Evolutionary conservation across 2,888 invertebrate genomes (phyloP).

Genomic region (Chalcosyrphus nemorum): DNA sequence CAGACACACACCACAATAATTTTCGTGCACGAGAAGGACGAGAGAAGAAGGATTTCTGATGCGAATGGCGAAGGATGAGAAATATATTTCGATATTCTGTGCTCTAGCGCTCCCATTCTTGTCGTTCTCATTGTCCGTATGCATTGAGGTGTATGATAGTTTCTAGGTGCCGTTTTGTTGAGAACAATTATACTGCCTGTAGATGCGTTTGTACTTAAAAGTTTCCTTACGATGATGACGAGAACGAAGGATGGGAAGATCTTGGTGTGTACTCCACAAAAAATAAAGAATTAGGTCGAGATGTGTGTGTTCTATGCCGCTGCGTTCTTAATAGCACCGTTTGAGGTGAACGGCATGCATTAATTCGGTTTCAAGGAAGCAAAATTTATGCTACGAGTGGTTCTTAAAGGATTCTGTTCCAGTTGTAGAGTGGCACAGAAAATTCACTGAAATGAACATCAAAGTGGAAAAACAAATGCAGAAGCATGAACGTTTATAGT

Average conservation of each 20-base stretch:
- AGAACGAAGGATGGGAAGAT: too few species aligned
- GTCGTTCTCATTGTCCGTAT: background rate
- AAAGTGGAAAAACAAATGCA: background rate
- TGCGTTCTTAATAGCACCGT: background rate
- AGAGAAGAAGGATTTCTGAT: background rate
- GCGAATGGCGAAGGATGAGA: background rate
- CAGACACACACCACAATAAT: conserved; percentile 13
- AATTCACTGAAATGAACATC: background rate
- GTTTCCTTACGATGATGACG: background rate
- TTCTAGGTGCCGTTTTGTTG: background rate
- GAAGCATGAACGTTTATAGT: background rate
- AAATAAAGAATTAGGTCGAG: background rate
- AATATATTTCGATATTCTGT: conserved; percentile 17
- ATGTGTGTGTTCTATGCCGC: too few species aligned
- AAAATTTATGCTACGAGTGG: background rate
- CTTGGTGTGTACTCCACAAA: background rate
- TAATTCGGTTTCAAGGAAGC: background rate
- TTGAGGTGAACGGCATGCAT: background rate
- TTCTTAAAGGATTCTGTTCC: background rate
- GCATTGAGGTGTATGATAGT: background rate
- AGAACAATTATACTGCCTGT: background rate
- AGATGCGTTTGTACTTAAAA: conserved; percentile 9
- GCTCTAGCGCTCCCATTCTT: too few species aligned
- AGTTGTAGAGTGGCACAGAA: background rate
- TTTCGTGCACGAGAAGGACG: background rate